phyloP scores from a whole-genome alignment of 2,113 vertebrate genomes.

The Takifugu flavidus region DNA sequence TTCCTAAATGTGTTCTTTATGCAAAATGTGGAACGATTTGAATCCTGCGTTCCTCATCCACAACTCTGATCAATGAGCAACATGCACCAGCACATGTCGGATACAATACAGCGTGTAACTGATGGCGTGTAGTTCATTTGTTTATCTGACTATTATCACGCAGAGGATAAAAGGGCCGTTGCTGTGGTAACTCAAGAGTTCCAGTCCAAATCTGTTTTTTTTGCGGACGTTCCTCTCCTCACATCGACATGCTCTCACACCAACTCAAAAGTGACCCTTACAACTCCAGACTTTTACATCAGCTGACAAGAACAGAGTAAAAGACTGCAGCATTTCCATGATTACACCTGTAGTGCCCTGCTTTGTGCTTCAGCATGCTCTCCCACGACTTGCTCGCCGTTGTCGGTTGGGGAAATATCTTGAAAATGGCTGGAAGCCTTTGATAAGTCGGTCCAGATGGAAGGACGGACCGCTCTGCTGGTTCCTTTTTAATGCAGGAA shows the following conservation, averaged over 20 bases:
- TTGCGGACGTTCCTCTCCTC: neutral
- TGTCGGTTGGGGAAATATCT: slow-evolving; percentile 25
- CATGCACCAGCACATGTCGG: neutral
- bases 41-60: neutral
- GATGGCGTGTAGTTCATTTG: neutral
- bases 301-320: too few species aligned
- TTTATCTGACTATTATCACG: neutral
- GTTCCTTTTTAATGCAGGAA: slow-evolving; percentile 47
- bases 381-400: slow-evolving; percentile 10
- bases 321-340: neutral
- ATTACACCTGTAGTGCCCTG: neutral
- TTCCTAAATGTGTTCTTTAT: neutral
- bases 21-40: neutral
- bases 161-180: neutral
- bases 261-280: neutral
- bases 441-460: slow-evolving; percentile 45
- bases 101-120: neutral
- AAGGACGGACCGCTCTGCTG: slow-evolving; percentile 14
- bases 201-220: neutral
- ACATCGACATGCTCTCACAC: neutral
- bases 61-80: neutral
- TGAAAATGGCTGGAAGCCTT: slow-evolving; percentile 33
- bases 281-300: neutral
- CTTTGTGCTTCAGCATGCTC: slow-evolving; percentile 10
- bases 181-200: neutral